Evolutionary conservation across 2,888 invertebrate genomes (phyloP).

Genomic region (Mechanitis mazaeus): DNA sequence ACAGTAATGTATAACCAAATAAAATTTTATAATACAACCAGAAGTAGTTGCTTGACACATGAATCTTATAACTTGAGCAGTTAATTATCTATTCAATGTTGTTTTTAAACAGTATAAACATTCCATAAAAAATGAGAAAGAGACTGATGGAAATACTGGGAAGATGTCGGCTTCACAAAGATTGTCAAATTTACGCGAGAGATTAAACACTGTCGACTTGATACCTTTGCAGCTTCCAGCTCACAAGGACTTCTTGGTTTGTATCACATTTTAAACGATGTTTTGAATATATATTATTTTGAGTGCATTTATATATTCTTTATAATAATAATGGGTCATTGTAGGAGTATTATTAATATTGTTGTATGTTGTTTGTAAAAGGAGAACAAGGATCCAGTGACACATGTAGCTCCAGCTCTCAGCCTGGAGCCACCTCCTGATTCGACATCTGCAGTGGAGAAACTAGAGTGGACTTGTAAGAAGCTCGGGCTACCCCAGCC

Average conservation of each 20-base stretch:
- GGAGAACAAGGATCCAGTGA: slow-evolving; percentile 52
- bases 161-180: slow-evolving; percentile 70
- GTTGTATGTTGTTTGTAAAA: slow-evolving; percentile 25
- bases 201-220: slow-evolving; percentile 61
- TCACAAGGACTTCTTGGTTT: slow-evolving; percentile 51
- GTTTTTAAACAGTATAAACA: slow-evolving; percentile 49
- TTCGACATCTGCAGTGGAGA: slow-evolving; percentile 53
- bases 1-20: too few relatives aligned
- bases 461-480: slow-evolving; percentile 66
- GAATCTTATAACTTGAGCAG: not conserved
- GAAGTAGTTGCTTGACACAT: not conserved
- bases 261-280: slow-evolving; percentile 22
- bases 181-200: slow-evolving; percentile 61
- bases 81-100: not conserved
- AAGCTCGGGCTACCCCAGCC: slow-evolving; percentile 64
- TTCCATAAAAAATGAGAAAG: slow-evolving; percentile 45
- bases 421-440: slow-evolving; percentile 65
- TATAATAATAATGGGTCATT: not conserved
- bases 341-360: not conserved
- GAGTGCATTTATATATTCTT: not conserved
- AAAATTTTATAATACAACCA: too few relatives aligned
- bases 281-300: not conserved
- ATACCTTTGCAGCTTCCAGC: slow-evolving; percentile 66
- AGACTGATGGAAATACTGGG: slow-evolving; percentile 46
- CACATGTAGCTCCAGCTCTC: slow-evolving; percentile 49